phyloP scores from a whole-genome alignment of 2,888 invertebrate genomes.

The Crepidodera aurea region DNA sequence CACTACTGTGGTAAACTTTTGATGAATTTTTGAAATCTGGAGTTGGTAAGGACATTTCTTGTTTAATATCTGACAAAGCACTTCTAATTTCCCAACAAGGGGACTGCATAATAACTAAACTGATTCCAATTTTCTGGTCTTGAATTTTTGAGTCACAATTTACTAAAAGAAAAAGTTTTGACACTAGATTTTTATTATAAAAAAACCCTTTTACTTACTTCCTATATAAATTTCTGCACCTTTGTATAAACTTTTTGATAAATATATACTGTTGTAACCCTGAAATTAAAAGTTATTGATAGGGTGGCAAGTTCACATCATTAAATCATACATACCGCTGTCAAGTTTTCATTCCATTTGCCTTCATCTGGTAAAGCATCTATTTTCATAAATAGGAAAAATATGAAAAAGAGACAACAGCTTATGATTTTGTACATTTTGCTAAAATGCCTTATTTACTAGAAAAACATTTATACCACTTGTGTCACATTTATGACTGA shows the following conservation, averaged over 20 bases:
- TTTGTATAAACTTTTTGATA: constrained; percentile 73
- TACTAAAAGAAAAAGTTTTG: constrained; percentile 61
- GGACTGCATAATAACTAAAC: constrained; percentile 66
- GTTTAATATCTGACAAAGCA: constrained; percentile 50
- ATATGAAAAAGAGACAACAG: constrained; percentile 16
- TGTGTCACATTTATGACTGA: too few species aligned
- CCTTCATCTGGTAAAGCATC: constrained; percentile 68
- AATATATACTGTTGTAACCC: constrained; percentile 63
- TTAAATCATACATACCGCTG: constrained; percentile 48
- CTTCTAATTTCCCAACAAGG: constrained; percentile 66
- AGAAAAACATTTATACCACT: background rate
- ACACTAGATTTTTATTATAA: background rate
- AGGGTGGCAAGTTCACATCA: constrained; percentile 2
- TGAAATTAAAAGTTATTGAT: constrained; percentile 50
- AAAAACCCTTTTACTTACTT: constrained; percentile 64
- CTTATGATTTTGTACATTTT: constrained; percentile 26
- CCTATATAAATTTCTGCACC: constrained; percentile 74
- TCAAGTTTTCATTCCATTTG: constrained; percentile 71
- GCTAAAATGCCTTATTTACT: constrained; percentile 4
- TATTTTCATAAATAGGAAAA: constrained; percentile 19
- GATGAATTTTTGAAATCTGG: constrained; percentile 35
- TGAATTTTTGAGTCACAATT: constrained; percentile 60
- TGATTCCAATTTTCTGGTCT: constrained; percentile 61
- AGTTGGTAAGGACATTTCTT: constrained; percentile 40
- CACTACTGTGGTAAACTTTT: constrained; percentile 41